Conservation (phyloP, 2,888 invertebrate genomes). For the Sesia apiformis region DNA sequence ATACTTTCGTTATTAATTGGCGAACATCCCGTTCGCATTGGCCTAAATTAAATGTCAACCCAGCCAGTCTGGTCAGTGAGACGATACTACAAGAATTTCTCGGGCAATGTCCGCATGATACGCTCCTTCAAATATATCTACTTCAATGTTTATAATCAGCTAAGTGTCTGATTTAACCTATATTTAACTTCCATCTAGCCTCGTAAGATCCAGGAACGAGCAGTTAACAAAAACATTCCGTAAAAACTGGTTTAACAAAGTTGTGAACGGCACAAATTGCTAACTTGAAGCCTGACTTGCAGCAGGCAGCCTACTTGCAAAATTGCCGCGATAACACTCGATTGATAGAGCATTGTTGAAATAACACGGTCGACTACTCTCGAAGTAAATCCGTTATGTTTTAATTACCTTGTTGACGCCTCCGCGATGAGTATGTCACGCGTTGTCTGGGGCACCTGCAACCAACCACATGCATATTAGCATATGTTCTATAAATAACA, state of each 20-base stretch:
- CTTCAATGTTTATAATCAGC: too few species aligned
- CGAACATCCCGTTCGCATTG: slow-evolving; percentile 42
- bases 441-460: slow-evolving; percentile 29
- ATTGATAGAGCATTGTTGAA: slow-evolving; percentile 16
- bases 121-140: too few species aligned
- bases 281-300: background rate
- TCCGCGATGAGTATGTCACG: slow-evolving; percentile 10
- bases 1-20: slow-evolving; percentile 65
- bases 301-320: slow-evolving; percentile 1
- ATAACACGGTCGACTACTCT: slow-evolving; percentile 16
- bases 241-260: background rate
- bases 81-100: background rate
- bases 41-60: slow-evolving; percentile 12
- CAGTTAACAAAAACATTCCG: background rate
- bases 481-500: background rate
- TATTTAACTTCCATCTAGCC: too few species aligned
- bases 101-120: background rate
- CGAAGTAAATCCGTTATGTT: slow-evolving; percentile 20
- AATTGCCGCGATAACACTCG: slow-evolving; percentile 5
- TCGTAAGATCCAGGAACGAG: too few species aligned
- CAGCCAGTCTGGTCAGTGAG: background rate
- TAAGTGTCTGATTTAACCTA: too few species aligned
- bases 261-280: background rate
- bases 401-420: slow-evolving; percentile 43
- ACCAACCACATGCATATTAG: slow-evolving; percentile 22